These are phyloP conservation scores for Ornithoptera priamus DNA, from an alignment of 2,888 invertebrate species.

Conservation along the genomic window DNA sequence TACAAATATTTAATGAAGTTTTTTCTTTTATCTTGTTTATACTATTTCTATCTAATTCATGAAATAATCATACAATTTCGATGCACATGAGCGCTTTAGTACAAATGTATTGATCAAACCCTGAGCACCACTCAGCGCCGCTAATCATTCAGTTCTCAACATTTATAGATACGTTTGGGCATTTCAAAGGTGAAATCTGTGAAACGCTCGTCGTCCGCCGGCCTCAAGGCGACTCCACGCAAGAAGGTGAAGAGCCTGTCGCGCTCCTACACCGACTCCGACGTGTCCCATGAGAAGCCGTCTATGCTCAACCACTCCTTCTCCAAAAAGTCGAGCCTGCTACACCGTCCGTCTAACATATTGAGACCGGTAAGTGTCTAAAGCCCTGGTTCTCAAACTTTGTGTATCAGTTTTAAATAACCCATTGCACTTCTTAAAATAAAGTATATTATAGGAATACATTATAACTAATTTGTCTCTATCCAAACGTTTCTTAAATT, in stretches of 20 bases:
- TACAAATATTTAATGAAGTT: too few relatives aligned
- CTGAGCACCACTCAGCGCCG: slow-evolving; percentile 3
- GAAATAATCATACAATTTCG: too few relatives aligned
- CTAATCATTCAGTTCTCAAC: slow-evolving; percentile 41
- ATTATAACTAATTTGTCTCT: too few relatives aligned
- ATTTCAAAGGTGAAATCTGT: slow-evolving; percentile 73
- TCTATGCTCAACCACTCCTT: slow-evolving; percentile 80
- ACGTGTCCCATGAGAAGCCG: slow-evolving; percentile 74
- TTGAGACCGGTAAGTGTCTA: slow-evolving; percentile 83
- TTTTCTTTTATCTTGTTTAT: too few relatives aligned
- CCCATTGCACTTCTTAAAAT: too few relatives aligned
- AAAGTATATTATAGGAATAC: too few relatives aligned
- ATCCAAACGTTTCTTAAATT: too few relatives aligned
- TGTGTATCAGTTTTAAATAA: background rate
- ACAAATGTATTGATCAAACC: too few relatives aligned
- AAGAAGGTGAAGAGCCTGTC: slow-evolving; percentile 72
- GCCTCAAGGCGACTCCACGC: slow-evolving; percentile 61
- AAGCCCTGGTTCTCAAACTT: background rate
- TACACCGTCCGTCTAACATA: slow-evolving; percentile 85
- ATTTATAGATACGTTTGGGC: slow-evolving; percentile 76
- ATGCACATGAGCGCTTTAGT: too few relatives aligned
- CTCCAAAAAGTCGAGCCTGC: slow-evolving; percentile 77
- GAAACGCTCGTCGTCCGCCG: slow-evolving; percentile 68
- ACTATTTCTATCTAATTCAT: too few relatives aligned
- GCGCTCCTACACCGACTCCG: slow-evolving; percentile 66